A percentile compares a stretch with the other conserved stretches of the same genome.
phyloP scores from a whole-genome alignment of 2,113 vertebrate genomes.

The Dasyornis broadbenti region DNA sequence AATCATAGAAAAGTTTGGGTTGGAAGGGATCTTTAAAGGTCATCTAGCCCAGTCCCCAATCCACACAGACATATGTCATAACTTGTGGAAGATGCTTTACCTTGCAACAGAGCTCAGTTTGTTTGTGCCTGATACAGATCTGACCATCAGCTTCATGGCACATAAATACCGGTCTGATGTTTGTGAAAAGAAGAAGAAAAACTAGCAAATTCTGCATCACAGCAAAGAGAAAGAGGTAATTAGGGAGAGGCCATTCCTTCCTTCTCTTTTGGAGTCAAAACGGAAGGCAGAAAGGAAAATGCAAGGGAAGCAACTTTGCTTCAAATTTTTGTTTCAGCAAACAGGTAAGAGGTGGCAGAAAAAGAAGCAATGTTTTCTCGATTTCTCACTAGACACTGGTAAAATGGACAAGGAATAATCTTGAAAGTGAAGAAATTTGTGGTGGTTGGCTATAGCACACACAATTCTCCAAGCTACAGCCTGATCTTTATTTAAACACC shows the following conservation, averaged over 20 bases:
- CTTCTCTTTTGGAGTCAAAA: background rate
- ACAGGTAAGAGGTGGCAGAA: background rate
- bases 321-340: background rate
- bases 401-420: background rate
- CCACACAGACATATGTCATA: accelerated
- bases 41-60: background rate
- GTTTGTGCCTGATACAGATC: background rate
- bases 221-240: background rate
- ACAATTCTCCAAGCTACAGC: background rate
- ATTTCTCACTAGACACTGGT: background rate
- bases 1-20: background rate
- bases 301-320: background rate
- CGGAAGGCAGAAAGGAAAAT: background rate
- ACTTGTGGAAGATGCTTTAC: background rate
- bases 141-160: background rate
- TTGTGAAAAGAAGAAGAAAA: background rate
- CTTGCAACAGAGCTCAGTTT: background rate
- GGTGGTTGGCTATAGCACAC: background rate
- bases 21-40: background rate
- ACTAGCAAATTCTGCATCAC: background rate
- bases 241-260: background rate
- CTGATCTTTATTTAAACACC: background rate
- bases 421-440: background rate
- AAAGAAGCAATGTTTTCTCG: background rate
- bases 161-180: background rate